phyloP scores from a whole-genome alignment of 2,888 invertebrate genomes.

The Cacoxenus indagator region DNA sequence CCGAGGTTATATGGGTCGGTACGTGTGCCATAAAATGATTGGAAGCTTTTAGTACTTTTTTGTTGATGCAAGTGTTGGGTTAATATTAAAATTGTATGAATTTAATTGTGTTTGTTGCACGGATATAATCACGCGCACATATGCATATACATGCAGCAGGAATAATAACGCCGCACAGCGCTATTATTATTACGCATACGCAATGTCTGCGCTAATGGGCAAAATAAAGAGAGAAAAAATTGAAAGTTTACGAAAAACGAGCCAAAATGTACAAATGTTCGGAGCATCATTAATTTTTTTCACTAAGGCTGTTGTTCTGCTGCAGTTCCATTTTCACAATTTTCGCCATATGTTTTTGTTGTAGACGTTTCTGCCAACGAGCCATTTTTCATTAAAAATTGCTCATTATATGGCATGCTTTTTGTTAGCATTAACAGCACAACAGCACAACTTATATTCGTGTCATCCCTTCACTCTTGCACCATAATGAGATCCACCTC shows the following conservation, averaged over 20 bases:
- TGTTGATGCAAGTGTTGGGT: conserved; percentile 53
- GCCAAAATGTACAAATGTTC: too few species aligned
- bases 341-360: conserved; percentile 22
- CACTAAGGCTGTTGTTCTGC: neutral
- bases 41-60: conserved; percentile 19
- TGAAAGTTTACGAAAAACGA: too few species aligned
- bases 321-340: neutral
- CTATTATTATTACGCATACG: too few species aligned
- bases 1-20: too few species aligned
- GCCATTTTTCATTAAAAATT: neutral
- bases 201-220: too few species aligned
- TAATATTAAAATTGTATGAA: conserved; percentile 63
- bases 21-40: neutral
- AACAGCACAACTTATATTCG: neutral
- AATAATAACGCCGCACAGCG: too few species aligned
- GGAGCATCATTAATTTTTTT: too few species aligned
- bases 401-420: neutral
- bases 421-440: neutral
- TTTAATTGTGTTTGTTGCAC: conserved; percentile 63
- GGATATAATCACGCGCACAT: too few species aligned
- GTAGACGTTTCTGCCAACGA: conserved; percentile 30
- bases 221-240: too few species aligned
- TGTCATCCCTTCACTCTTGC: neutral
- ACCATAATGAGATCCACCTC: neutral
- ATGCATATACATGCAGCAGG: too few species aligned